A percentile compares a stretch with the other conserved stretches of the same genome.
Conservation (phyloP, 1,140 invertebrate genomes). For the Drosophila ambigua region DNA sequence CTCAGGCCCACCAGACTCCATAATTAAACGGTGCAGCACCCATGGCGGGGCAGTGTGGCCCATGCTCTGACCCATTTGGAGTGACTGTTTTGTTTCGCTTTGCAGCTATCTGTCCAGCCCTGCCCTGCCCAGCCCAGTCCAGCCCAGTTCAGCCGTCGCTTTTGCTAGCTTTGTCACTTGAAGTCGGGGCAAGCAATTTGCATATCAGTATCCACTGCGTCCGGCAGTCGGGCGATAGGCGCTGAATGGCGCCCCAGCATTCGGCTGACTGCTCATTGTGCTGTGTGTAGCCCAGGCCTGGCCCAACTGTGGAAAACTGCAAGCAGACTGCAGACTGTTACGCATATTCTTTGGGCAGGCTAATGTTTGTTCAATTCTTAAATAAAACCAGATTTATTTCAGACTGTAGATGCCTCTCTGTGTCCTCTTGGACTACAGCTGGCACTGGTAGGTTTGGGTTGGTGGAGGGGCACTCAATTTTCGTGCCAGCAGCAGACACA, state of each 20-base stretch:
- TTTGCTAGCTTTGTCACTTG: constrained; percentile 55
- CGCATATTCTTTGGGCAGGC: too few relatives aligned
- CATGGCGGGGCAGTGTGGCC: constrained; percentile 48
- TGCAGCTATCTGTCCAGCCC: constrained; percentile 24
- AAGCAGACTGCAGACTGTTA: not conserved
- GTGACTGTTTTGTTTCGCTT: constrained; percentile 42
- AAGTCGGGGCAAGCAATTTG: constrained; percentile 69
- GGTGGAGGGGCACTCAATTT: constrained; percentile 29
- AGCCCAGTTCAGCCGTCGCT: not conserved
- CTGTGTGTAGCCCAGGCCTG: not conserved
- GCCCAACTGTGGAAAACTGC: constrained; percentile 2
- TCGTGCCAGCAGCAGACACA: constrained; percentile 56
- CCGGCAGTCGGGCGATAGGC: constrained; percentile 64
- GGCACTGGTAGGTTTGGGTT: not conserved
- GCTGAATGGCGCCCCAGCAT: constrained; percentile 34
- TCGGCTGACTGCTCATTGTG: constrained; percentile 59
- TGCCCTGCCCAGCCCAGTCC: not conserved
- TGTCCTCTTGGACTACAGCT: not conserved
- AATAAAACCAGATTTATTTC: too few relatives aligned
- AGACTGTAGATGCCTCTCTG: not conserved
- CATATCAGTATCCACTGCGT: constrained; percentile 63
- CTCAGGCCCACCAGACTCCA: constrained; percentile 1
- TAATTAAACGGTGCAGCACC: constrained; percentile 58
- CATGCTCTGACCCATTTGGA: constrained; percentile 48
- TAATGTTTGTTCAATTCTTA: not conserved